Percentiles rank a stretch among this genome's conserved stretches.
phyloP scores from a whole-genome alignment of 2,888 invertebrate species.

The Macaria notata region DNA sequence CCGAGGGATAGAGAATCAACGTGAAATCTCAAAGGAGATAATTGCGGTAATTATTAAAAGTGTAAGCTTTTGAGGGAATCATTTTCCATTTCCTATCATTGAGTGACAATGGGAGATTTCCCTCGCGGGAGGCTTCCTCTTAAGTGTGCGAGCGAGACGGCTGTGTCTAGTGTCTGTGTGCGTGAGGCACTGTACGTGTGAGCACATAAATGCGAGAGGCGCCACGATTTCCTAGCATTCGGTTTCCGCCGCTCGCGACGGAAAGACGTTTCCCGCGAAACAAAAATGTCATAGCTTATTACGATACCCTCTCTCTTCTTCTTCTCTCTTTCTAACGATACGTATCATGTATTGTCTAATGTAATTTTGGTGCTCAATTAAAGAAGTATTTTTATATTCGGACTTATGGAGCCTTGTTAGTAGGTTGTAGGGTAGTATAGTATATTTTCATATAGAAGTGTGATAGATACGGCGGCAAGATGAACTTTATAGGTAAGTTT shows the following conservation, averaged over 20 bases:
- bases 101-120: conserved; percentile 75
- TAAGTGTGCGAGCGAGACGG: conserved; percentile 49
- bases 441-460: conserved; percentile 49
- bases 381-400: conserved; percentile 68
- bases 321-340: conserved; percentile 65
- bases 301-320: conserved; percentile 43
- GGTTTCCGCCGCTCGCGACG: conserved; percentile 58
- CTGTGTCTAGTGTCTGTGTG: conserved; percentile 31
- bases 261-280: conserved; percentile 48
- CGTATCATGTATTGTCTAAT: conserved; percentile 77
- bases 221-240: conserved; percentile 52
- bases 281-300: conserved; percentile 62
- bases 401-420: conserved; percentile 66
- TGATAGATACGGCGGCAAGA: conserved; percentile 53
- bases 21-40: conserved; percentile 50
- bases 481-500: conserved; percentile 77
- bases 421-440: conserved; percentile 45
- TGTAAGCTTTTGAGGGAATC: conserved; percentile 67
- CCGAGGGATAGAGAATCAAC: conserved; percentile 30
- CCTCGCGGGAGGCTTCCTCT: conserved; percentile 59
- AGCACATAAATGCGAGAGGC: conserved; percentile 55
- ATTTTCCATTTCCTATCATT: conserved; percentile 69
- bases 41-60: conserved; percentile 72
- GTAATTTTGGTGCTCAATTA: conserved; percentile 75
- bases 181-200: conserved; percentile 36